Evolutionary conservation across 2,888 invertebrate genomes (phyloP).

Genomic region (Tiliacea citrago): DNA sequence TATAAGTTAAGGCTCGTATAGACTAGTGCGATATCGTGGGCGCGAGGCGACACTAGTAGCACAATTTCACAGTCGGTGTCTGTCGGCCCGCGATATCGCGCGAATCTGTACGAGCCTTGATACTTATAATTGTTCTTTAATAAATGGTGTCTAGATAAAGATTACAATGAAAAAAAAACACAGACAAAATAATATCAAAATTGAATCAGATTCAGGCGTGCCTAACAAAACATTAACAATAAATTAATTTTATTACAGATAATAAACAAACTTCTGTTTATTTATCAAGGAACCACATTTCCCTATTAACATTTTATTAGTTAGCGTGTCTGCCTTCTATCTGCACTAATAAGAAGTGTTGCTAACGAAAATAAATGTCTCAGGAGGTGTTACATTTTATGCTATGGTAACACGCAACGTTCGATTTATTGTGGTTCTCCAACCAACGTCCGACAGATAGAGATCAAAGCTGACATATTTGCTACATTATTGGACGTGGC

Average conservation of each 20-base stretch:
- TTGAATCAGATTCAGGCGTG: slow-evolving; percentile 17
- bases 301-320: slow-evolving; percentile 82
- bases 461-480: slow-evolving; percentile 58
- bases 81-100: too few species aligned
- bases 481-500: slow-evolving; percentile 37
- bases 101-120: too few species aligned
- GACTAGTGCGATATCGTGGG: too few species aligned
- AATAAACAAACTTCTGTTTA: slow-evolving; percentile 71
- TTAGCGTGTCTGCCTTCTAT: slow-evolving; percentile 84
- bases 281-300: slow-evolving; percentile 79
- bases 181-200: slow-evolving; percentile 13
- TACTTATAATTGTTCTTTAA: too few species aligned
- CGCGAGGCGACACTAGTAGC: too few species aligned
- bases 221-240: slow-evolving; percentile 40
- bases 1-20: too few species aligned
- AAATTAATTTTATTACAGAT: slow-evolving; percentile 57
- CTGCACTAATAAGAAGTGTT: slow-evolving; percentile 82
- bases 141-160: too few species aligned
- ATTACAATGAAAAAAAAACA: not conserved
- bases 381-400: slow-evolving; percentile 85
- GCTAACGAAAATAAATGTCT: slow-evolving; percentile 87
- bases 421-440: slow-evolving; percentile 70
- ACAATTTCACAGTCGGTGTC: too few species aligned
- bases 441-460: slow-evolving; percentile 44
- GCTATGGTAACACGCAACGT: slow-evolving; percentile 84